phyloP scores from a whole-genome alignment of 2,797 vertebrate species.

The Galagoides demidoff region DNA sequence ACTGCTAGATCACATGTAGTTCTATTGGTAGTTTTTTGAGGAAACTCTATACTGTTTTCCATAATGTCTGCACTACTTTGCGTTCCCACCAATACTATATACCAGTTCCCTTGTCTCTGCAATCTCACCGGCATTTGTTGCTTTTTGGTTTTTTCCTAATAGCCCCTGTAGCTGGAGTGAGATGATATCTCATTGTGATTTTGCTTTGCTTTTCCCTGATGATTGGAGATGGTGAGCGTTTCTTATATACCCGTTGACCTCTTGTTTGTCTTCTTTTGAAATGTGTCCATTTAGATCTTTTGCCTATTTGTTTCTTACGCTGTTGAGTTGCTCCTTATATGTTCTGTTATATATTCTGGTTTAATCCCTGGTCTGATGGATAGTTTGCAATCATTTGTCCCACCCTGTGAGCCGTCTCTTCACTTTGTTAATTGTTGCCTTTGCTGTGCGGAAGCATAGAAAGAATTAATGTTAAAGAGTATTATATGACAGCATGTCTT shows the following conservation, averaged over 20 bases:
- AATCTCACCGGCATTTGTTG: neutral
- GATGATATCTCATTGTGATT: neutral
- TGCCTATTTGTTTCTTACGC: neutral
- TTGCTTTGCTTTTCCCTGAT: neutral
- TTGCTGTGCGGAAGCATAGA: neutral
- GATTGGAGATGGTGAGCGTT: neutral
- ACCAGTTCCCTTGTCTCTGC: neutral
- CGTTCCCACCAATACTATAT: neutral
- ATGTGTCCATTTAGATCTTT: neutral
- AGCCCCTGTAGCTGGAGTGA: neutral
- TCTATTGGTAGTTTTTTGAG: neutral
- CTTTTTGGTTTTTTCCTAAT: neutral
- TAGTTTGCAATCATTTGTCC: neutral
- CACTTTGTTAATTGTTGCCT: neutral
- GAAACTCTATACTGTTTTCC: neutral
- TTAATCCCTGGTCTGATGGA: neutral
- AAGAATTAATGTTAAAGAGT: neutral
- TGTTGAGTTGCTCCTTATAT: neutral
- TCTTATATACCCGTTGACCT: neutral
- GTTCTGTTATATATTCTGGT: no score
- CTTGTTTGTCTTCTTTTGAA: neutral
- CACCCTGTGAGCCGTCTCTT: no score
- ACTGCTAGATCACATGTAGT: neutral
- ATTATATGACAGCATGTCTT: slow-evolving; percentile 14
- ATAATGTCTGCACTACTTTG: neutral